Conservation (phyloP, 2,113 vertebrate genomes). For the Microcebus ravelobensis region DNA sequence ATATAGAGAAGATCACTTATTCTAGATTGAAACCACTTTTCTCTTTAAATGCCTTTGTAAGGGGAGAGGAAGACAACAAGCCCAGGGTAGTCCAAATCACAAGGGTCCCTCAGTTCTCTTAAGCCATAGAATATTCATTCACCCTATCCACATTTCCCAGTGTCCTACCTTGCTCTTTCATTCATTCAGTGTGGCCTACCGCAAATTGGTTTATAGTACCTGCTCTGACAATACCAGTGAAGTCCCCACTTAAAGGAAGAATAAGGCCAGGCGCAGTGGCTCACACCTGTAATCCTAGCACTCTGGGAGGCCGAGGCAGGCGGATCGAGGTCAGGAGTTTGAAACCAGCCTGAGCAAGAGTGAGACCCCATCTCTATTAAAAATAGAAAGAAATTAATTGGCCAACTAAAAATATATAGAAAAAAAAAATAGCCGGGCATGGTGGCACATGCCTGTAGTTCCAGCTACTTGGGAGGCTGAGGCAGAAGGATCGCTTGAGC, state of each 20-base stretch:
- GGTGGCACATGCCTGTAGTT: no score
- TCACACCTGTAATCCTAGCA: no score
- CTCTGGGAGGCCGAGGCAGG: no score
- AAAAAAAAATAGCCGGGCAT: no score
- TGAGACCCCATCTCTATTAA: no score
- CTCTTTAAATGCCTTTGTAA: not conserved
- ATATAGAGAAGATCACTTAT: not conserved
- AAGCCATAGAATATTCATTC: not conserved
- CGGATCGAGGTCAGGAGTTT: no score
- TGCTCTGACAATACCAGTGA: conserved; percentile 20
- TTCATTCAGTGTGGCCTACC: not conserved
- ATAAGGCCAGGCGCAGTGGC: not conserved
- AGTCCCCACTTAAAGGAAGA: not conserved
- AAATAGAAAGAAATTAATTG: no score
- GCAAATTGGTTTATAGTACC: not conserved
- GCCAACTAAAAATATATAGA: no score
- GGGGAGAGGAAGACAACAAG: not conserved
- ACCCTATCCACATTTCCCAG: not conserved
- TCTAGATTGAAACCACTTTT: conserved; percentile 22
- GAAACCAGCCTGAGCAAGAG: no score
- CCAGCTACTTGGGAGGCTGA: no score
- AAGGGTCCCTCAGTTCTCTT: not conserved
- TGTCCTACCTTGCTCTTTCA: not conserved
- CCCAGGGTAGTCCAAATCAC: not conserved
- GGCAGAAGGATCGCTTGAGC: no score